Conservation (phyloP, 2,113 vertebrate species). For the Todiramphus chloris region DNA sequence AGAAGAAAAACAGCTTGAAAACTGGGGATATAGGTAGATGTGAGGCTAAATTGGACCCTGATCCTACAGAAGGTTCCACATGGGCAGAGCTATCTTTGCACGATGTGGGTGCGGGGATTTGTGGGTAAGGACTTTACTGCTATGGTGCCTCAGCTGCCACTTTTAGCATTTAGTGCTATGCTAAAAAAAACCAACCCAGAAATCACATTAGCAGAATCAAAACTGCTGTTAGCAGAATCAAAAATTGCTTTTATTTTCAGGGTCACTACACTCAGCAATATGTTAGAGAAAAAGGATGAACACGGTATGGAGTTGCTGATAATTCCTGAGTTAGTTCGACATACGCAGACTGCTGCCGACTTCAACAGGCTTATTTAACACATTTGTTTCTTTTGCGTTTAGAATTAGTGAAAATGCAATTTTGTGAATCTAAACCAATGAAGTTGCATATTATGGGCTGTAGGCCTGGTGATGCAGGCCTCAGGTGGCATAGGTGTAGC, state of each 20-base stretch:
- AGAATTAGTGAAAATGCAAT: not conserved
- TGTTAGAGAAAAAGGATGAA: slow-evolving; percentile 24
- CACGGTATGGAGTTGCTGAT: slow-evolving; percentile 18
- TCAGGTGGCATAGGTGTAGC: not conserved
- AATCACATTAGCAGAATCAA: slow-evolving; percentile 9
- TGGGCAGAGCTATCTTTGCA: not conserved
- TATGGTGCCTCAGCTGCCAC: not conserved
- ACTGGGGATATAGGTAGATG: not conserved
- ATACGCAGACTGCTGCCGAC: slow-evolving; percentile 5
- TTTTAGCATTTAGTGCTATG: not conserved
- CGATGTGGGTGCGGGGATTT: not conserved
- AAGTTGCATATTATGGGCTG: not conserved
- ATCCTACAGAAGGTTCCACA: not conserved
- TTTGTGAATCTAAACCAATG: not conserved
- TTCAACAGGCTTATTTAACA: slow-evolving; percentile 37
- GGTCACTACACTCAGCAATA: not conserved
- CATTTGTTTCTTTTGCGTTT: slow-evolving; percentile 43
- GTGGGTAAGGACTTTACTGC: not conserved
- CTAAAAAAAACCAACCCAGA: not conserved
- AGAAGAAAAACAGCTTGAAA: not conserved
- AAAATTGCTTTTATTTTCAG: slow-evolving; percentile 33
- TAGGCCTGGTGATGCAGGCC: not conserved
- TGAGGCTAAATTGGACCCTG: not conserved
- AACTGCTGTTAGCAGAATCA: not conserved
- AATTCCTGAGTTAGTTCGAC: slow-evolving; percentile 8